Evolutionary conservation across 2,113 vertebrate species (phyloP).

Genomic region (Pyxicephalus adspersus): DNA sequence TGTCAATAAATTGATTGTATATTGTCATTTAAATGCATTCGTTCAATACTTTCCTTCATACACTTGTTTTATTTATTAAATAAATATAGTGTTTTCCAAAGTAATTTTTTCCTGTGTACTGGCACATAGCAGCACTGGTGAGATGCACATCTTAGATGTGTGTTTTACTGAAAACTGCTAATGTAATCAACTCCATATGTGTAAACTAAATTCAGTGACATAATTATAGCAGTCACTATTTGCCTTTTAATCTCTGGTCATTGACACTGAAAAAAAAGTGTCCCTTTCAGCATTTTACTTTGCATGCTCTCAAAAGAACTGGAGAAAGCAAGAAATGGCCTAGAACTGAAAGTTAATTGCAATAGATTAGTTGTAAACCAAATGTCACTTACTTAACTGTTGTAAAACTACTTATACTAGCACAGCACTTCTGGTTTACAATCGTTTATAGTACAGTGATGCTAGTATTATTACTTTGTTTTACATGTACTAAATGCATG

Average conservation of each 20-base stretch:
- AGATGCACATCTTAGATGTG: constrained; percentile 7
- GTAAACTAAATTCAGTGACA: constrained; percentile 4
- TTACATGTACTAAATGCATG: no score
- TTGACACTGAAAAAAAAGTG: constrained; percentile 25
- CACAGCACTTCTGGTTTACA: no score
- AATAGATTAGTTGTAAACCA: no score
- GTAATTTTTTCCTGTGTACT: background rate
- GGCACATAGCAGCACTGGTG: background rate
- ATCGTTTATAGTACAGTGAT: no score
- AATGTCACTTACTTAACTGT: no score
- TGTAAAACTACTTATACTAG: no score
- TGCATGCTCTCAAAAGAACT: background rate
- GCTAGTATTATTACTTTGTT: no score
- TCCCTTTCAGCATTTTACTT: constrained; percentile 21
- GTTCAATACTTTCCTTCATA: no score
- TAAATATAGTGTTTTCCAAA: background rate
- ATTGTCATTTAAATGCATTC: no score
- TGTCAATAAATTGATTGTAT: no score
- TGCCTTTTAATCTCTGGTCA: constrained; percentile 41
- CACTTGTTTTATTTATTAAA: no score
- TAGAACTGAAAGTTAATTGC: background rate
- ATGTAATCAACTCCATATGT: constrained; percentile 13
- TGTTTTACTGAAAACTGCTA: constrained; percentile 21
- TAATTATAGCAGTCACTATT: constrained; percentile 11
- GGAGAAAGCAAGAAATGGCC: background rate